Base-by-base conservation (phyloP, 2,888 invertebrate genomes). In the Choreutis nemorana region DNA sequence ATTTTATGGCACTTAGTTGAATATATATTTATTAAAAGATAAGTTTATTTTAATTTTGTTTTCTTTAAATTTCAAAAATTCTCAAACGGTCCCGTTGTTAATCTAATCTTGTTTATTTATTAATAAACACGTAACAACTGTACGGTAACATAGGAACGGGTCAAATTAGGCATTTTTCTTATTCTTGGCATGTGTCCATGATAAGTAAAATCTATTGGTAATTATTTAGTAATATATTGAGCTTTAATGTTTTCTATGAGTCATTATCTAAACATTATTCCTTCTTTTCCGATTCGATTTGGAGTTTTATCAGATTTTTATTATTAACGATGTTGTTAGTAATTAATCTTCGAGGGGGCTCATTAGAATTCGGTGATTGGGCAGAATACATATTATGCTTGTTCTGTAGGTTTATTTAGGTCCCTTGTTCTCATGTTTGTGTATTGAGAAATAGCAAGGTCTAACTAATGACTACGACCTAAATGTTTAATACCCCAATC, bases 171-270 rank as follows among this genome's bases (percentile, higher is more conserved):
- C 56, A 67, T 70, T 55, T 56, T 56, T 59, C 56, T 52, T 46
- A 35, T 40, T 45, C 46, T 45, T 50, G 57, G 55, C 57, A 45
- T 40, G 37, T 39, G 34, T 35, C 41, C 32, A 29, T 40, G 65
- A 67, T 73, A 75, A 73, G 70, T 63, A 62, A 73, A 73, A 75
- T 70, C 49, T 72, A 75, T 72, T 42, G 64, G 70, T 72, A 72
- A 75, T 72, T 72, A 72, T 56, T 41, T 36, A 38, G 52, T 72
- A 70, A 75, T 65, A 70, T 72, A 75, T 73, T 63, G 67, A 53
- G 54, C 55, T 56, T 65, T 50, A 55, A 66, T 65, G 65, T 62
- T 58, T 60, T 56, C 55, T 55, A 51, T 53, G 52, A 41, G 57
- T 68, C 67, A 71, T 73, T 71, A 73, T 60, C 58, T 61, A 41